A percentile compares a stretch with the other conserved stretches of the same genome.
phyloP scores from a whole-genome alignment of 2,797 vertebrate genomes.

The Philypnodon macrostomus region DNA sequence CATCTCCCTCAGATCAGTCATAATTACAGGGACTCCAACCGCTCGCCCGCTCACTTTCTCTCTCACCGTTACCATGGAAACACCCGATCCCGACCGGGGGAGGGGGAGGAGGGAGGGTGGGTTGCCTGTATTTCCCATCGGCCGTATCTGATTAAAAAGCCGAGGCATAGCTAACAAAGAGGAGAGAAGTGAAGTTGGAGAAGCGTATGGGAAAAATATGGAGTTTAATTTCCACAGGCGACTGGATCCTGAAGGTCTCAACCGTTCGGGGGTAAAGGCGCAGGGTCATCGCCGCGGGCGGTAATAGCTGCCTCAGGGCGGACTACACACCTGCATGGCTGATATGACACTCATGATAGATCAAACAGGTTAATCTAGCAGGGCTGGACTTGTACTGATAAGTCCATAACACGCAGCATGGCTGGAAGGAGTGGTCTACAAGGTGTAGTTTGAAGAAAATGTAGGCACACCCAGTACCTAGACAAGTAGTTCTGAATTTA shows the following conservation, averaged over 20 bases:
- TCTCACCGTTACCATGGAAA: conserved; percentile 58
- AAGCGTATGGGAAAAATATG: background rate
- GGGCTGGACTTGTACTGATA: conserved; percentile 42
- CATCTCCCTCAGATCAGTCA: conserved; percentile 61
- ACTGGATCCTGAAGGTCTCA: conserved; percentile 51
- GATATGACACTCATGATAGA: conserved; percentile 50
- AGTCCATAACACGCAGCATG: conserved; percentile 35
- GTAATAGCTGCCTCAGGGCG: conserved; percentile 40
- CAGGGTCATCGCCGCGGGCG: conserved; percentile 36
- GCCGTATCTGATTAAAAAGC: conserved; percentile 66
- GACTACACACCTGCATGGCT: conserved; percentile 32
- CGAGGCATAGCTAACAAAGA: conserved; percentile 45
- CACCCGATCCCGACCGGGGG: conserved; percentile 39
- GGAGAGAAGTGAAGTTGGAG: background rate
- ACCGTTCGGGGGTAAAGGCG: conserved; percentile 32
- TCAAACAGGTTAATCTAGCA: conserved; percentile 54
- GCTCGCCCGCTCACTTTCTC: conserved; percentile 23
- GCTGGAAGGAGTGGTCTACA: conserved; percentile 28
- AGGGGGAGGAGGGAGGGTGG: conserved; percentile 53
- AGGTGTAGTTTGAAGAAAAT: conserved; percentile 25
- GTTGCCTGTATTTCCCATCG: conserved; percentile 65
- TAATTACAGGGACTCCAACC: conserved; percentile 57
- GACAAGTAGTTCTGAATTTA: too few relatives aligned
- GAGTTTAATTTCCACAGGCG: conserved; percentile 49
- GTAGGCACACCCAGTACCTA: too few relatives aligned